phyloP scores from a whole-genome alignment of 2,797 vertebrate genomes.

The Fistularia tabacaria region DNA sequence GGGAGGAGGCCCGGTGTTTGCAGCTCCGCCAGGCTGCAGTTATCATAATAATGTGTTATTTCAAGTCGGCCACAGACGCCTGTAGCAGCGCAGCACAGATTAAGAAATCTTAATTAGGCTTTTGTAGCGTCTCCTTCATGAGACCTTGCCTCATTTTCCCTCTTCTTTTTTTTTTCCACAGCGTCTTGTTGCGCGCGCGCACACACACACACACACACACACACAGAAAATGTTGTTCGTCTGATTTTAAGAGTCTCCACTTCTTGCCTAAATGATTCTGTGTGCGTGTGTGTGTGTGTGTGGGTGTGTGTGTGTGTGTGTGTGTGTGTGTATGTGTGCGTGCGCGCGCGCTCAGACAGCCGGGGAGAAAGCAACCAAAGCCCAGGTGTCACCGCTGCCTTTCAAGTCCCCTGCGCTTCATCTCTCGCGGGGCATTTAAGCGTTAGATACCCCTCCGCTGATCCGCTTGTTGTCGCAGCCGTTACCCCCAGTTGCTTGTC shows the following conservation, averaged over 20 bases:
- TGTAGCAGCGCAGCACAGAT: slow-evolving; percentile 67
- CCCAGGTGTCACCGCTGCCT: slow-evolving; percentile 58
- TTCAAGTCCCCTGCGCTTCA: slow-evolving; percentile 65
- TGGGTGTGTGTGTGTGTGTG: slow-evolving; percentile 14
- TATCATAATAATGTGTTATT: slow-evolving; percentile 75
- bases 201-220: too few relatives aligned
- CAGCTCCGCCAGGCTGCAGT: slow-evolving; percentile 60
- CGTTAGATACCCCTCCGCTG: slow-evolving; percentile 65
- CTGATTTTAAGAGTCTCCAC: slow-evolving; percentile 48
- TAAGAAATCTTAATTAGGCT: slow-evolving; percentile 79
- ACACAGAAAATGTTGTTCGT: slow-evolving; percentile 40
- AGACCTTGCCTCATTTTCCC: slow-evolving; percentile 61
- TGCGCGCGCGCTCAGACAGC: too few relatives aligned
- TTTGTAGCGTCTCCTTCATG: slow-evolving; percentile 74
- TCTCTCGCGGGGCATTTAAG: slow-evolving; percentile 70
- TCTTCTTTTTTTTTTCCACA: slow-evolving; percentile 12
- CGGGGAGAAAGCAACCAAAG: slow-evolving; percentile 44
- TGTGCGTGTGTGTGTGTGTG: neutral
- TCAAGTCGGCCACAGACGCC: slow-evolving; percentile 70
- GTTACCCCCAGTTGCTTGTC: slow-evolving; percentile 76
- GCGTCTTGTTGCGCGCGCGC: slow-evolving; percentile 20
- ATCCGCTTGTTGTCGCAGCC: slow-evolving; percentile 74
- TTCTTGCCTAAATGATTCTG: slow-evolving; percentile 39
- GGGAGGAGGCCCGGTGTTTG: slow-evolving; percentile 58
- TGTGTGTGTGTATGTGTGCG: slow-evolving; percentile 10